A percentile compares a stretch with the other conserved stretches of the same genome.
Evolutionary conservation across 2,888 invertebrate genomes (phyloP).

Genomic region (Melieria omissa): DNA sequence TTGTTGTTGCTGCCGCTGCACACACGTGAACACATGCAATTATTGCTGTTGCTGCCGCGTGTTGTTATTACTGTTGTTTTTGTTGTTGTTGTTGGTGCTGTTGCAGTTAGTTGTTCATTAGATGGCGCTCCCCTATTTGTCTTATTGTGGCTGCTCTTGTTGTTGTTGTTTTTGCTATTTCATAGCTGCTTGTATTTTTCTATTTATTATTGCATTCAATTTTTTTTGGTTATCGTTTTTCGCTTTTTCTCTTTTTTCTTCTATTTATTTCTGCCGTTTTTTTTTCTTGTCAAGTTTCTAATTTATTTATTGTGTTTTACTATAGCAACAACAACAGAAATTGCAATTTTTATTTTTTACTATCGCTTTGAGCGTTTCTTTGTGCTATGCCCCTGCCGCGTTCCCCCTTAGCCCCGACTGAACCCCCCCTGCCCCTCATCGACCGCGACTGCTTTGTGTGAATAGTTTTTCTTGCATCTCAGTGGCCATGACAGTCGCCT

Average conservation of each 20-base stretch:
- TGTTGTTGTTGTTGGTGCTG: conserved; percentile 5
- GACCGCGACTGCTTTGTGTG: no score
- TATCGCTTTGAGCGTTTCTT: not conserved
- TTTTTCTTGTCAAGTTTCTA: not conserved
- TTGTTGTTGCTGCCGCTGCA: conserved; percentile 4
- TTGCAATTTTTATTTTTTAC: not conserved
- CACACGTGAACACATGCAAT: conserved; percentile 10
- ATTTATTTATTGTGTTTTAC: not conserved
- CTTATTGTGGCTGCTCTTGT: conserved; percentile 15
- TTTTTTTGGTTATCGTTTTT: conserved; percentile 9
- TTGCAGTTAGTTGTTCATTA: not conserved
- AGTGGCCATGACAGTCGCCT: conserved; percentile 30
- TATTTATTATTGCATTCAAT: conserved; percentile 17
- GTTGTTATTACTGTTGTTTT: conserved; percentile 20
- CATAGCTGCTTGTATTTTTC: conserved; percentile 11
- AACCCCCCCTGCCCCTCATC: no score
- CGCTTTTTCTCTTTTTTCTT: not conserved
- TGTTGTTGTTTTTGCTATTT: conserved; percentile 15
- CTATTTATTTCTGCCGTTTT: conserved; percentile 3
- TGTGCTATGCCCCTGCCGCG: not conserved
- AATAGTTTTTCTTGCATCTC: not conserved
- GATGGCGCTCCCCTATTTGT: conserved; percentile 19
- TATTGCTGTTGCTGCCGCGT: not conserved
- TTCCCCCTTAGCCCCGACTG: not conserved
- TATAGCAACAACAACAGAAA: no score